A percentile compares a stretch with the other conserved stretches of the same genome.
Conservation (phyloP, 2,113 vertebrate species). For the Maccullochella peelii region DNA sequence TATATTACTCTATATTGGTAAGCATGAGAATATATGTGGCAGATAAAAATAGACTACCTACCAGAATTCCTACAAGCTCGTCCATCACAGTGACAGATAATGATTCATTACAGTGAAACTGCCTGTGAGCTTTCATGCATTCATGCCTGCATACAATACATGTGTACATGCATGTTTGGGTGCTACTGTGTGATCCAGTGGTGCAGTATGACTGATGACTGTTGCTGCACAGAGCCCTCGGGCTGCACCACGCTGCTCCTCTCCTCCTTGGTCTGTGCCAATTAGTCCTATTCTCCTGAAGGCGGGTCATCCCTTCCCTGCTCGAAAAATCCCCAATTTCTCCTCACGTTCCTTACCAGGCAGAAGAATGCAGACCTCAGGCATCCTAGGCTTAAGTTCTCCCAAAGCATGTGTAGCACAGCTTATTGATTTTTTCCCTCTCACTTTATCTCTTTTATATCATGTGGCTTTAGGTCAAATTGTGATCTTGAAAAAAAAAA, state of each 20-base stretch:
- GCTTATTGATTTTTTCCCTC: conserved; percentile 60
- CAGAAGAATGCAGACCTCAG: conserved; percentile 50
- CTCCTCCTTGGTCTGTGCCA: conserved; percentile 67
- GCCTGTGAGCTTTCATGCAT: conserved; percentile 31
- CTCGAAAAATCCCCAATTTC: conserved; percentile 51
- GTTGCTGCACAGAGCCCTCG: conserved; percentile 65
- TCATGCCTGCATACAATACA: conserved; percentile 39
- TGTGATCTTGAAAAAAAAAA: conserved; percentile 52
- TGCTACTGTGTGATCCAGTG: conserved; percentile 38
- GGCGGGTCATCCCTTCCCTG: conserved; percentile 58
- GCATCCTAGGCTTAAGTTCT: conserved; percentile 52
- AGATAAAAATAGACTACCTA: conserved; percentile 64
- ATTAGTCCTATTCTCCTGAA: conserved; percentile 75
- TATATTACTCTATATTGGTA: not conserved
- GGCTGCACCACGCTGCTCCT: conserved; percentile 55
- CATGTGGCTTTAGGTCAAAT: conserved; percentile 66
- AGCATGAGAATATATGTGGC: conserved; percentile 26
- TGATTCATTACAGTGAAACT: conserved; percentile 59
- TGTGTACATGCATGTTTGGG: conserved; percentile 49
- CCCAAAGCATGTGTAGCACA: conserved; percentile 47
- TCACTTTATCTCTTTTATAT: conserved; percentile 58
- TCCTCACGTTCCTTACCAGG: conserved; percentile 52
- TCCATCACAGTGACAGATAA: conserved; percentile 56
- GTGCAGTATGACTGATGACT: conserved; percentile 73
- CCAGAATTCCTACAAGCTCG: conserved; percentile 38